Evolutionary conservation across 2,888 invertebrate species (phyloP).

Genomic region (Drosophila pseudotalamancana): DNA sequence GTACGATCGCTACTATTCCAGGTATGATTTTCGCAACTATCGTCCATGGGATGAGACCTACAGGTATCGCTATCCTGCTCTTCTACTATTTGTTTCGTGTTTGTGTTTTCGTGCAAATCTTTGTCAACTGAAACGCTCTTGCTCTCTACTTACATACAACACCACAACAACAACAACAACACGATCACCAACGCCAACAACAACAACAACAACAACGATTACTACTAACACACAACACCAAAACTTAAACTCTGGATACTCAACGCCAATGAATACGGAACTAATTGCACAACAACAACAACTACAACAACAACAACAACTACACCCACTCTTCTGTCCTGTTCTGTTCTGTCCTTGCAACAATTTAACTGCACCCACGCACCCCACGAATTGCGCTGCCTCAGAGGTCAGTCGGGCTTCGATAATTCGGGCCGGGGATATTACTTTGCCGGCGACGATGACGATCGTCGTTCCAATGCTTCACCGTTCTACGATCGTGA

Average conservation of each 20-base stretch:
- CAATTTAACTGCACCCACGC: conserved; percentile 49
- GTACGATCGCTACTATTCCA: conserved; percentile 82
- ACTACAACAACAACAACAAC: conserved; percentile 31
- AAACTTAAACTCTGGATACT: conserved; percentile 69
- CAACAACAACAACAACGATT: conserved; percentile 50
- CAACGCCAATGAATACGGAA: conserved; percentile 47
- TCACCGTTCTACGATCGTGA: conserved; percentile 55
- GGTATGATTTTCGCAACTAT: conserved; percentile 84
- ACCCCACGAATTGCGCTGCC: conserved; percentile 15
- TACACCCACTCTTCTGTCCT: conserved; percentile 28
- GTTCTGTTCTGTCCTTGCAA: conserved; percentile 19
- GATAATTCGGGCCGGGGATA: conserved; percentile 87
- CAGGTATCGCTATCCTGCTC: conserved; percentile 81
- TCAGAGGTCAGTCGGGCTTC: conserved; percentile 87
- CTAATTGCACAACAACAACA: conserved; percentile 43
- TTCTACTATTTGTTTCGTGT: neutral
- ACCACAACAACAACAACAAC: conserved; percentile 51
- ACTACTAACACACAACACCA: conserved; percentile 60
- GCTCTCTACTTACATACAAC: conserved; percentile 78
- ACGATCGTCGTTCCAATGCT: conserved; percentile 54
- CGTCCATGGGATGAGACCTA: conserved; percentile 84
- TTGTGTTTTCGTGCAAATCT: conserved; percentile 12
- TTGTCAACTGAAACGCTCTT: conserved; percentile 45
- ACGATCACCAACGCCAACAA: conserved; percentile 42
- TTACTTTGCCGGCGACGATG: conserved; percentile 87